A percentile compares a stretch with the other conserved stretches of the same genome.
Conservation (phyloP, 23 tunicate genomes). For the Halocynthia aurantium region DNA sequence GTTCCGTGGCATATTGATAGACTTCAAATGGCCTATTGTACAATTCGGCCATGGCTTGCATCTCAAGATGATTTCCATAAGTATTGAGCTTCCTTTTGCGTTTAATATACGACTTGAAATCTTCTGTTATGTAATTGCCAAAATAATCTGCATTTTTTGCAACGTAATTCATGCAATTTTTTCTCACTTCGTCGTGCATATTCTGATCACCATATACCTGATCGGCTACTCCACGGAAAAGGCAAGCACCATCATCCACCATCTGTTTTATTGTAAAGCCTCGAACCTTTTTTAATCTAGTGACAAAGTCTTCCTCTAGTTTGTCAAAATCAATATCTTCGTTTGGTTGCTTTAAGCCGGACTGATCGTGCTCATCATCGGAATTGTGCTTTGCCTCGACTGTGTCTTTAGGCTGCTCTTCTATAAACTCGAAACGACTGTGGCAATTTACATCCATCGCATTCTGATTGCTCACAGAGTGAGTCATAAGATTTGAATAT, state of each 20-base stretch:
- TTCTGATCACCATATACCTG: slow-evolving; percentile 96
- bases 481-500: neutral
- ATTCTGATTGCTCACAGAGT: neutral
- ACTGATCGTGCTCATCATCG: slow-evolving; percentile 82
- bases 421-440: no score
- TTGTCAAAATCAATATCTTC: slow-evolving; percentile 72
- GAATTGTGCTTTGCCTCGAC: slow-evolving; percentile 67
- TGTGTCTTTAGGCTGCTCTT: slow-evolving; percentile 3
- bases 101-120: slow-evolving; percentile 65
- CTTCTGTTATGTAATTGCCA: slow-evolving; percentile 82
- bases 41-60: slow-evolving; percentile 99
- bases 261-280: slow-evolving; percentile 75
- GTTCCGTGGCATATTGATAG: slow-evolving; percentile 79
- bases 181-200: slow-evolving; percentile 92
- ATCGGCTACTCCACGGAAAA: slow-evolving; percentile 94
- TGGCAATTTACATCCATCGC: neutral
- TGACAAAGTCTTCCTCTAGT: slow-evolving; percentile 67
- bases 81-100: slow-evolving; percentile 62
- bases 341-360: slow-evolving; percentile 35
- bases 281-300: slow-evolving; percentile 61
- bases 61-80: slow-evolving; percentile 91
- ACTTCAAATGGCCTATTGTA: slow-evolving; percentile 84
- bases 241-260: slow-evolving; percentile 94
- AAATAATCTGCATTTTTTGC: slow-evolving; percentile 89
- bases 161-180: slow-evolving; percentile 93